Percentiles rank a stretch among this genome's conserved stretches.
These are phyloP conservation scores for Nyctibius bracteatus DNA, from an alignment of 2,113 vertebrate species.

Conservation along the genomic window DNA sequence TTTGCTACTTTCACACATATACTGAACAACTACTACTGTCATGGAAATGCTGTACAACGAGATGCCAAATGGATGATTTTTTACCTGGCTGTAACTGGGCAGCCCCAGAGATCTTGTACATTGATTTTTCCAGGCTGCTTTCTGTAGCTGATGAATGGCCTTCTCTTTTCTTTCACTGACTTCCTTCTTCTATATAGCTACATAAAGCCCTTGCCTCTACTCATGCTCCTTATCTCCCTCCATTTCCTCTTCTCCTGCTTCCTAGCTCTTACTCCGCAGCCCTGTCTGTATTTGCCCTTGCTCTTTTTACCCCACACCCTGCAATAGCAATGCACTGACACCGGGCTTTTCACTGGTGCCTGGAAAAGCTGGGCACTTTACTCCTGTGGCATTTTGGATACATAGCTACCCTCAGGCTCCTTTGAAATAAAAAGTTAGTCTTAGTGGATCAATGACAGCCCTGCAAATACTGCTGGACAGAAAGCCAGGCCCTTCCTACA, in stretches of 20 bases:
- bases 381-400: background rate
- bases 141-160: background rate
- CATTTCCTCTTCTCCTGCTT: background rate
- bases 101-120: background rate
- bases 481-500: background rate
- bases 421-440: background rate
- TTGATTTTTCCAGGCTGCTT: background rate
- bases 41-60: background rate
- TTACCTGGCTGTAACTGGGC: background rate
- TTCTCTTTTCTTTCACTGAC: background rate
- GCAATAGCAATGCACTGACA: background rate
- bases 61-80: background rate
- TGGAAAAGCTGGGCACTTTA: background rate
- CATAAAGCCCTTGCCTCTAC: background rate
- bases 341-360: background rate
- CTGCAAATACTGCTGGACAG: background rate
- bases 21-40: background rate
- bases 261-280: background rate
- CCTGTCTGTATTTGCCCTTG: background rate
- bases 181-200: background rate
- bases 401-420: background rate
- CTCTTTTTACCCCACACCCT: background rate
- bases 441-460: background rate
- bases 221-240: background rate
- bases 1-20: background rate